Base-by-base conservation (phyloP, 2,888 invertebrate species). In the Macrophya alboannulata region DNA sequence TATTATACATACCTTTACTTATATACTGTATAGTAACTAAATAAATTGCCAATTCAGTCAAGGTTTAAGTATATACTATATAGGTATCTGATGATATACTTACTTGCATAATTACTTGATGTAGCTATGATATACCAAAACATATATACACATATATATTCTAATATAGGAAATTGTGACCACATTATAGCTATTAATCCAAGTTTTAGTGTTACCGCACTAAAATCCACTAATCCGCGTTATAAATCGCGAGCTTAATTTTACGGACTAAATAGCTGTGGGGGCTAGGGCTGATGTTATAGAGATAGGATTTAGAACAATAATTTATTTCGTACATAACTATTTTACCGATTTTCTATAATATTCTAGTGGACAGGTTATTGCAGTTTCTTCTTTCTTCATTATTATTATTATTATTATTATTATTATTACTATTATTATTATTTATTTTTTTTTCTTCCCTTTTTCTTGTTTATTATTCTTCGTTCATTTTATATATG, bases 301-400 rank as follows among this genome's bases (percentile, higher is more conserved):
- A 81, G 81, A 81, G 81, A 81, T 81, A 59, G 81, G 81, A 88
- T 90, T 90, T 87, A 89, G 89, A 91, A 91, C 89, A 90, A 91
- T 91, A 91, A 91, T 89, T 90, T 91, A 91, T 89, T 91, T 87
- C 86, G 85, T 89, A 90, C 86, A 89, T 86, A 89, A 89, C 87
- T 88, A 89, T 87, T 85, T 88, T 87, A 89, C 81, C 84, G 87
- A 84, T 74, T 79, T 85, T 48, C 87, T 87, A 89, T 86, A 40
- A 77, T 62, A 86, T 86, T 84, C 88, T 90, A 91, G 81, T 91
- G 91, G 91, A 91, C 91, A 90, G 87, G 89, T 91, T 91, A 91
- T 91, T 91, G 90, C 91, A 87, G 88, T 85, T 79, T 88, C 86
- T 79, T 89, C 88, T 83, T 89, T 15, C 6, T 62, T 81, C 43